Base-by-base conservation (phyloP, 2,113 vertebrate genomes). In the Labrus mixtus region DNA sequence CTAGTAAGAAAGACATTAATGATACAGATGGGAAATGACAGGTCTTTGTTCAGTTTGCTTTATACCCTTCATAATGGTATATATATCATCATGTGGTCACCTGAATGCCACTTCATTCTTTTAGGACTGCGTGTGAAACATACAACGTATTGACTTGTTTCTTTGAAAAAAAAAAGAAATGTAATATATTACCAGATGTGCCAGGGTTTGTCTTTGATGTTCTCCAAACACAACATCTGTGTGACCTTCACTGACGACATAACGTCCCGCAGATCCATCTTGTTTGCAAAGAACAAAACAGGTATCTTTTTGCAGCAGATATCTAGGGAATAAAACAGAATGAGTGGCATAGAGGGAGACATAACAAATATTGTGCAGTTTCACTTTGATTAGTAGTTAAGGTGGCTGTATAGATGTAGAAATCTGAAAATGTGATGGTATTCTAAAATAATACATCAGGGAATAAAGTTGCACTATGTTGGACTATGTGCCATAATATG, bases 181-280 rank as follows among this genome's bases (percentile, higher is more conserved):
- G 9, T 20, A 25, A 72, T 58, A 25, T 23, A 83, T 94, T 96
- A 99, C 97, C 97, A 98, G 95, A 99, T 99, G 86, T 99, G 95
- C 98, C 98, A 99, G 20, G 98, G 97, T 75, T 98, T 99, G 93
- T 99, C 97, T 93, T 96, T 98, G 91, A 99, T 98, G 90, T 94
- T 97, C 89, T 99, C 97, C 94, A 99, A 94, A 83, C 95, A 95
- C 83, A 99, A 91, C 85, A 96, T 91, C 84, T 99, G 97, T 79
- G 97, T 98, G 10, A 98, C 96, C 90, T 96, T 98, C 64, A 98
- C 95, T 57, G 97, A 96, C 29, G 98, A 97, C 89, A 98, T 87
- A 33, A 97, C 96, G 6, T 98, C 97, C 78, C 94, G 94, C 59
- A 99, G 95, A 89, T 99, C 97, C 96, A 96, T 99, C 93, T 99